Base-by-base conservation (phyloP, 2,113 vertebrate species). In the Elgaria multicarinata region DNA sequence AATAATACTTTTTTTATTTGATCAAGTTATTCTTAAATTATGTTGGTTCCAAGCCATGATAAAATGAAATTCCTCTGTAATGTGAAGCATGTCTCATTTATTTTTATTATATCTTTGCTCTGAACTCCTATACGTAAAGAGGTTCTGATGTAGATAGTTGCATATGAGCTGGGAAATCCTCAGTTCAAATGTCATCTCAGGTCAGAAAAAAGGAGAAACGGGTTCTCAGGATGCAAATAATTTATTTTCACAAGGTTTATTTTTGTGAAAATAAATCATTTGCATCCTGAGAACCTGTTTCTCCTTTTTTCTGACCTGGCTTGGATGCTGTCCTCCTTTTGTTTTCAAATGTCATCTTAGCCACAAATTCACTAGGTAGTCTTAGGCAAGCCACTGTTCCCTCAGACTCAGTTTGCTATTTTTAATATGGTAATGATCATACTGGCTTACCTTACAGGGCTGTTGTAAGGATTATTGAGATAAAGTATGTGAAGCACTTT, bases 361-460 rank as follows among this genome's bases (percentile, higher is more conserved):
- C 39, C 36, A 82, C 55, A 87, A 78, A n/a, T 31, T 87, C 14
- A 50, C 31, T 64, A 31, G 22, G 9, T 26, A 31, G 12, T 5
- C 5, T 22, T 83, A 83, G 7, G 8, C 16, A 86, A 42, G 28
- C 50, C 22, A 18, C 28, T 44, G 9, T 82, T 62, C 31, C 71
- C 44, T n/a, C 79, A 44, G 20, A 33, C 9, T 83, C 28, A 71
- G 53, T 31, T 42, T 75, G 7, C 16, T 81, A 22, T 39, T n/a
- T 67, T 10, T 75, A 46, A 75, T 83, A 46, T 83, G 33, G 3
- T 22, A n/a, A 42, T 36, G 36, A 16, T 83, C 13, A 26, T 66
- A 46, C 13, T 83, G 44, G 69, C 88, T 58, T 77, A 89, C 87
- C 87, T 89, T 83, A 89, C 80, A 89, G 88, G 88, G 88, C 72